These are phyloP conservation scores for Melanogrammus aeglefinus DNA, from an alignment of 2,797 vertebrate species.

Conservation along the genomic window DNA sequence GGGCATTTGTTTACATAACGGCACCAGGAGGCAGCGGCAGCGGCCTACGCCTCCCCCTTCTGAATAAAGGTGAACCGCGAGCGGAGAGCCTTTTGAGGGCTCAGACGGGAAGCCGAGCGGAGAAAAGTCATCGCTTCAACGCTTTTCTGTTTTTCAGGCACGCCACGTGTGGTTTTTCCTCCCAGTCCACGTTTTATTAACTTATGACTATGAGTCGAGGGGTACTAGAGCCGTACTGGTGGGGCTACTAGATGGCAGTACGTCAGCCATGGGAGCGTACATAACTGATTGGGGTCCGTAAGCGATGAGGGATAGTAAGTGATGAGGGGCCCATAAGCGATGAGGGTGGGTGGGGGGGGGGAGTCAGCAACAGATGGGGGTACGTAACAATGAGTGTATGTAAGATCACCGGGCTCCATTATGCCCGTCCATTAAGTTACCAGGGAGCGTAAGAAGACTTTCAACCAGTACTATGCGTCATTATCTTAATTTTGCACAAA, in stretches of 20 bases:
- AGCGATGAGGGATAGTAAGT: not conserved
- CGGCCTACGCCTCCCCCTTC: slow-evolving; percentile 48
- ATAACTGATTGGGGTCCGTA: not conserved
- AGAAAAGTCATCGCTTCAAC: not conserved
- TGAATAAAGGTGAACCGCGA: slow-evolving; percentile 2
- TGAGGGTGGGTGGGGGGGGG: no score
- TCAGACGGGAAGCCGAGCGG: slow-evolving; percentile 11
- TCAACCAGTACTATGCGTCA: no score
- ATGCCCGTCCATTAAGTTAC: no score
- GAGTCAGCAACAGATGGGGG: no score
- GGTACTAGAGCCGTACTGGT: not conserved
- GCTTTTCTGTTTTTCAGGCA: not conserved
- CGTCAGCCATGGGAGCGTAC: not conserved
- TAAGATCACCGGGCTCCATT: no score
- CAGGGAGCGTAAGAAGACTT: no score
- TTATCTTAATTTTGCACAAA: not conserved
- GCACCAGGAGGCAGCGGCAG: slow-evolving; percentile 25
- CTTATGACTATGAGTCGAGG: not conserved
- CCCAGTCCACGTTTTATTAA: not conserved
- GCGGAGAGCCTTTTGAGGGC: slow-evolving; percentile 8
- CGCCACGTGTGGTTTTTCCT: not conserved
- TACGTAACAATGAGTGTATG: no score
- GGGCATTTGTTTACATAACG: slow-evolving; percentile 65
- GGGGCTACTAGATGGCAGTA: not conserved
- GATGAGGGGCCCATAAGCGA: no score